These are phyloP conservation scores for Salminus brasiliensis DNA, from an alignment of 2,113 vertebrate genomes.

Conservation along the genomic window DNA sequence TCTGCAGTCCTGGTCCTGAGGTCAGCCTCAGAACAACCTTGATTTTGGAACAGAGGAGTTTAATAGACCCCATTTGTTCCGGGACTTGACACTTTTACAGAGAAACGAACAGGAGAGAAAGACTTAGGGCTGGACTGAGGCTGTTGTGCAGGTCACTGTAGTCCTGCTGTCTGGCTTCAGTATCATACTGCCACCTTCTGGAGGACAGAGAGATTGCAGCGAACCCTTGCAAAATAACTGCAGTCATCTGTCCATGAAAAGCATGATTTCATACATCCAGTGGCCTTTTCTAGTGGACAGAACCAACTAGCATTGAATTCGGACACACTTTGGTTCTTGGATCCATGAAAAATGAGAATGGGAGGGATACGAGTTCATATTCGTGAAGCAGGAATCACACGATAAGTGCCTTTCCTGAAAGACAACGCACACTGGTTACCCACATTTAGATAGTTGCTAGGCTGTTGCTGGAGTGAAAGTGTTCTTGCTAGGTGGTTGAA, in stretches of 20 bases:
- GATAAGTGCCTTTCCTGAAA: no score
- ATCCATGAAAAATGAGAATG: no score
- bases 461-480: no score
- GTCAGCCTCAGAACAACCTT: not conserved
- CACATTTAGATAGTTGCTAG: no score
- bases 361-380: no score
- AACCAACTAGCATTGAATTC: no score
- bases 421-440: no score
- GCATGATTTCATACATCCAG: not conserved
- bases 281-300: no score
- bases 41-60: not conserved
- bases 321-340: no score
- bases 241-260: not conserved
- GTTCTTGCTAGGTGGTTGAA: no score
- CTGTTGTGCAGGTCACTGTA: not conserved
- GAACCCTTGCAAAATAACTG: not conserved
- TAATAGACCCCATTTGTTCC: not conserved
- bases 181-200: not conserved
- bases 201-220: not conserved
- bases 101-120: not conserved
- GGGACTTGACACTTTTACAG: not conserved
- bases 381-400: no score
- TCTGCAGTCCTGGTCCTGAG: not conserved
- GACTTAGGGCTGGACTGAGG: not conserved
- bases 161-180: not conserved